Evolutionary conservation across 2,888 invertebrate species (phyloP).

Genomic region (Julus scanicus): DNA sequence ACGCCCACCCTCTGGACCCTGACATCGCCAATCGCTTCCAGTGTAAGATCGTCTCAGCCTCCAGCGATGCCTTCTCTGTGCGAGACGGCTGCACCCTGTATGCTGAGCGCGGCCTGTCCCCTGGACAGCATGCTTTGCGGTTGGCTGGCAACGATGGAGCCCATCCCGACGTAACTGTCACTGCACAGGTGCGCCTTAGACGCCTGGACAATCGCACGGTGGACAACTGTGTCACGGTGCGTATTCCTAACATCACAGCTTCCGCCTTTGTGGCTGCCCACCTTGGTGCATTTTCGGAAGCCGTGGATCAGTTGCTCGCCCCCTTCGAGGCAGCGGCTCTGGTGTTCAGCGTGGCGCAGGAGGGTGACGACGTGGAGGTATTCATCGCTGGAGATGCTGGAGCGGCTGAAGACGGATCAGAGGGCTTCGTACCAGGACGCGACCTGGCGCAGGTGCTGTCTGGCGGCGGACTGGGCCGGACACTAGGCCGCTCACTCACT

Average conservation of each 20-base stretch:
- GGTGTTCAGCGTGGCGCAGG: conserved; percentile 53
- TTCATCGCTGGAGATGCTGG: conserved; percentile 54
- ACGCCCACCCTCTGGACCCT: conserved; percentile 91
- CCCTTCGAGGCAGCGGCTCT: conserved; percentile 49
- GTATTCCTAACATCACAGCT: conserved; percentile 79
- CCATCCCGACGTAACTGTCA: conserved; percentile 86
- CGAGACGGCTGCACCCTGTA: conserved; percentile 50
- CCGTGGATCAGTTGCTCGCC: conserved; percentile 76
- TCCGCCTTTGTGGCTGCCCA: conserved; percentile 79
- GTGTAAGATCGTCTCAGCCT: conserved; percentile 77
- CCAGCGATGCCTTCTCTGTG: conserved; percentile 69
- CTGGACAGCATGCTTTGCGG: conserved; percentile 72
- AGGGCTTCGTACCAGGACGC: conserved; percentile 65
- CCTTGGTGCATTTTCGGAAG: conserved; percentile 79
- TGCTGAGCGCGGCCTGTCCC: conserved; percentile 79
- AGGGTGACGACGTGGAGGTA: conserved; percentile 52
- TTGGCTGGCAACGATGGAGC: conserved; percentile 90
- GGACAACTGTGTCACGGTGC: conserved; percentile 82
- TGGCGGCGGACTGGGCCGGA: conserved; percentile 70
- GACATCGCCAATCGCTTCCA: conserved; percentile 90
- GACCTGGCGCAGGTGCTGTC: conserved; percentile 79
- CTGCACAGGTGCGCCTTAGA: conserved; percentile 83
- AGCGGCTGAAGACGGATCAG: conserved; percentile 30
- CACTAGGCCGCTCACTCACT: conserved; percentile 75
- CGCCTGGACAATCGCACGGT: conserved; percentile 84